Base-by-base conservation (phyloP, 2,113 vertebrate genomes). In the Nothobranchius furzeri region DNA sequence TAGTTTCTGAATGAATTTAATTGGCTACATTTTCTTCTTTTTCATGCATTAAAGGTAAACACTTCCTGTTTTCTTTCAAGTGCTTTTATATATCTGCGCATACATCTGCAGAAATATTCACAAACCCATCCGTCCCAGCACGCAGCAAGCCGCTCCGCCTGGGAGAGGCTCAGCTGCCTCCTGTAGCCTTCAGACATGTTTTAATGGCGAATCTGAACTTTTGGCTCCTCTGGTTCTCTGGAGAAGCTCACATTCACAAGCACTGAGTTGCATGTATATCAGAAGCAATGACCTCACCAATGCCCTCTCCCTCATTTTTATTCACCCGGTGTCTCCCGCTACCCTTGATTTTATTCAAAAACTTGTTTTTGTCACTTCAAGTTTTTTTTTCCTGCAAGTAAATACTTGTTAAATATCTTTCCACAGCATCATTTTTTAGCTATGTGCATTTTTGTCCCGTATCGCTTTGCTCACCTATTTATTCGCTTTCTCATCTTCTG, bases 151-250 rank as follows among this genome's bases (percentile, higher is more conserved):
- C 84, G 58, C 20, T 69, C 57, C 85, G 70, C 87, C 73, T 54
- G 79, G 82, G 66, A 90, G 83, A 75, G 86, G 86, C 64, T 88
- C 88, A 75, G 83, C 83, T 75, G 88, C 75, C 76, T 82, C 58
- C 79, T 74, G 75, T 57, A 66, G 78, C 80, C 78, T 56, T 79
- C 72, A 84, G 76, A 74, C 70, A 78, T 54, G 72, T 75, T 84
- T 90, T 87, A 86, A 84, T 84, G 73, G 70, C 71, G 59, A 73
- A 53, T 9, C 56, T 79, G 60, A 80, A 77, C 75, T 72, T 70
- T 59, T 59, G 53, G 58, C 66, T 78, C 49, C 60, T 40, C 50
- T 57, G 68, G 25, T 59, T 76, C 73, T 73, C 50, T 51, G 37
- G 51, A 78, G 37, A 24, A 47, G 42, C 52, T 53, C 69, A 78